A percentile compares a stretch with the other conserved stretches of the same genome.
These are phyloP conservation scores for Paramormyrops kingsleyae DNA, from an alignment of 2,113 vertebrate genomes.

Conservation along the genomic window DNA sequence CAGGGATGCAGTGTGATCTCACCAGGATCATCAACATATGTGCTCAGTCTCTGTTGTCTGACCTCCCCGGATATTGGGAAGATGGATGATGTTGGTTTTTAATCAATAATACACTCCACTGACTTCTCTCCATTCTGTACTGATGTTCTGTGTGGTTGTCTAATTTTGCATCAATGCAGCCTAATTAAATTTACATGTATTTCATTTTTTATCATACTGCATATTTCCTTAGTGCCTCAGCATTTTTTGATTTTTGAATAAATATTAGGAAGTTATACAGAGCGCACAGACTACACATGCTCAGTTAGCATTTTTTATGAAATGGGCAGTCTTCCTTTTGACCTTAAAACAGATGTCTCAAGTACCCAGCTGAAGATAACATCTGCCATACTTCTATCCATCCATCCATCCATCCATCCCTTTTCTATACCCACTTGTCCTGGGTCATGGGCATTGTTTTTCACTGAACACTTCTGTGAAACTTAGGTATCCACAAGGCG, in stretches of 20 bases:
- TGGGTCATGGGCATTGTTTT: background rate
- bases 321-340: background rate
- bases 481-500: background rate
- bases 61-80: background rate
- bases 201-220: background rate
- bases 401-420: background rate
- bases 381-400: background rate
- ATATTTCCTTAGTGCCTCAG: background rate
- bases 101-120: background rate
- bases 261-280: background rate
- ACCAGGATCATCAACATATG: background rate
- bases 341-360: background rate
- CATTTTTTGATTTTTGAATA: background rate
- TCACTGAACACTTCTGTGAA: background rate
- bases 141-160: background rate
- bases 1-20: background rate
- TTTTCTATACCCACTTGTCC: background rate
- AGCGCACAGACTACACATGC: background rate
- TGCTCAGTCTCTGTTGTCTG: background rate
- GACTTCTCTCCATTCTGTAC: background rate
- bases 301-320: background rate
- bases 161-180: background rate
- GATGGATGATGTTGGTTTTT: background rate
- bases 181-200: background rate
- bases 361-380: background rate